phyloP scores from a whole-genome alignment of 2,888 invertebrate species.

The Callimorpha dominula region DNA sequence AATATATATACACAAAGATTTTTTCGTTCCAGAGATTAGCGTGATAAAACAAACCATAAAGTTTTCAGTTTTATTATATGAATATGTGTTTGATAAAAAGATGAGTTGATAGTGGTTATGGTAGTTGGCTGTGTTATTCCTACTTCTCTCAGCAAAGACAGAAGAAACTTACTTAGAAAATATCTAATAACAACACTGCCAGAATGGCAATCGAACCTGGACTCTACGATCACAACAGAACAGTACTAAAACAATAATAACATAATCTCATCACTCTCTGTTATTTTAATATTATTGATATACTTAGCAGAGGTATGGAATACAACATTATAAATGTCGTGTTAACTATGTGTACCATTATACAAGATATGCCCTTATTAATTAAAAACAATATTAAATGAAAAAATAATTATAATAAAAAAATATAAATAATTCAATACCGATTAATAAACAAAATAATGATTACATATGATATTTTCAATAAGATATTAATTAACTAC shows the following conservation, averaged over 20 bases:
- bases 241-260: neutral
- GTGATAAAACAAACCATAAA: too few relatives aligned
- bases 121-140: neutral
- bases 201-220: neutral
- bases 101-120: too few relatives aligned
- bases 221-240: neutral
- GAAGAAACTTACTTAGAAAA: neutral
- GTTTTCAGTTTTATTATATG: too few relatives aligned
- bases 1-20: too few relatives aligned
- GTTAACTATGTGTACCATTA: conserved; percentile 17
- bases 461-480: conserved; percentile 4
- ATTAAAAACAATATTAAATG: conserved; percentile 33
- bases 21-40: too few relatives aligned
- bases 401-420: conserved; percentile 27
- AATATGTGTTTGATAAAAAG: too few relatives aligned
- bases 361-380: conserved; percentile 32
- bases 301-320: neutral
- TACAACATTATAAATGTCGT: conserved; percentile 16
- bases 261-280: neutral
- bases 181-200: conserved; percentile 6
- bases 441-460: conserved; percentile 21
- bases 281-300: neutral
- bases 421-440: conserved; percentile 33
- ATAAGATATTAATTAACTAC: neutral
- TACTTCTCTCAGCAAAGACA: neutral